These are phyloP conservation scores for Nibea coibor DNA, from an alignment of 2,113 vertebrate genomes.

Conservation along the genomic window DNA sequence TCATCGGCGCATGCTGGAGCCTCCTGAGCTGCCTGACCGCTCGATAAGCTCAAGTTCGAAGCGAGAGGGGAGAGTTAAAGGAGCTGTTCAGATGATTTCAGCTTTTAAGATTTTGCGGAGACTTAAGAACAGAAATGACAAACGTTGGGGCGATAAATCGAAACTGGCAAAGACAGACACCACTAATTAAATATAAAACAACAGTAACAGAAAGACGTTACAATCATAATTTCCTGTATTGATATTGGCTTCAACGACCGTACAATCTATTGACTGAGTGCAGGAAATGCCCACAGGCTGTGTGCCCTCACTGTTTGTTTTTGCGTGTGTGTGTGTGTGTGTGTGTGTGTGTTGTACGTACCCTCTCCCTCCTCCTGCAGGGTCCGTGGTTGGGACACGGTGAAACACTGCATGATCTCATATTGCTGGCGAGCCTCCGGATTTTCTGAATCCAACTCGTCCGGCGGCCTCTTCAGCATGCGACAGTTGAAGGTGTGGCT, in stretches of 20 bases:
- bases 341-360: conserved; percentile 63
- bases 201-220: background rate
- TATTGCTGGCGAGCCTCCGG: conserved; percentile 93
- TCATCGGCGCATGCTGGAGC: background rate
- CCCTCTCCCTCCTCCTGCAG: conserved; percentile 94
- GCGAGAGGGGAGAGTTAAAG: background rate
- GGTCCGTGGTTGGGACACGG: conserved; percentile 91
- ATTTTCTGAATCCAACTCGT: conserved; percentile 89
- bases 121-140: background rate
- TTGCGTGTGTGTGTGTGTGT: conserved; percentile 8
- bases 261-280: background rate
- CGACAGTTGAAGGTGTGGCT: conserved; percentile 97
- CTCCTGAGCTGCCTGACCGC: background rate
- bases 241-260: background rate
- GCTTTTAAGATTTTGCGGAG: background rate
- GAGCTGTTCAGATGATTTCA: background rate
- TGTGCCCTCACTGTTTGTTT: background rate
- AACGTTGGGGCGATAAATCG: too few relatives aligned
- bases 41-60: background rate
- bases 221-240: background rate
- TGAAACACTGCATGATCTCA: conserved; percentile 97
- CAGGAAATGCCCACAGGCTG: background rate
- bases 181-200: background rate
- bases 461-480: conserved; percentile 93
- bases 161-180: background rate